A percentile compares a stretch with the other conserved stretches of the same genome.
These are phyloP conservation scores for Scaptomyza hsui DNA, from an alignment of 1,140 invertebrate species.

Conservation along the genomic window DNA sequence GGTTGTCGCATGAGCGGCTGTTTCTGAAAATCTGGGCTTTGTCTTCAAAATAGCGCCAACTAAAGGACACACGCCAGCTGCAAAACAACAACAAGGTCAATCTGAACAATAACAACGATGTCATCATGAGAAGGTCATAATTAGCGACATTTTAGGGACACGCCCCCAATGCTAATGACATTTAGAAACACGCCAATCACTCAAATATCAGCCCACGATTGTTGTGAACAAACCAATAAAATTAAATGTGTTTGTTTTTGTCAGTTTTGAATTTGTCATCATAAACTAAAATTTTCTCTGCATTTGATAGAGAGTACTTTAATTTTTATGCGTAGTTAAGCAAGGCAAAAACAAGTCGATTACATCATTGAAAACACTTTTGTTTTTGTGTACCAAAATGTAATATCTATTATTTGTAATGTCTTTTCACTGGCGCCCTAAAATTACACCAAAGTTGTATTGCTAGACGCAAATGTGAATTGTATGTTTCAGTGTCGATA, in stretches of 20 bases:
- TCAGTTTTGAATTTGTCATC: too few relatives aligned
- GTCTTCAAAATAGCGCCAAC: slow-evolving; percentile 65
- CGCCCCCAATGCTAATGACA: slow-evolving; percentile 12
- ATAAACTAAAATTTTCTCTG: too few relatives aligned
- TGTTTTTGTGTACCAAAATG: neutral
- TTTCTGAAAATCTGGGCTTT: slow-evolving; percentile 66
- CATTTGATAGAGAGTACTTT: neutral
- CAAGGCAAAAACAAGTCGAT: neutral
- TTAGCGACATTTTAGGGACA: slow-evolving; percentile 19
- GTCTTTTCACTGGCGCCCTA: neutral
- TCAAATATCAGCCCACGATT: neutral
- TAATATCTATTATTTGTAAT: neutral
- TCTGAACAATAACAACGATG: slow-evolving; percentile 20
- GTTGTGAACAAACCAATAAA: neutral
- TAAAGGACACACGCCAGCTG: slow-evolving; percentile 61
- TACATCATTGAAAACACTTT: neutral
- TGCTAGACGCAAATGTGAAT: slow-evolving; percentile 29
- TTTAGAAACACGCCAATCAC: slow-evolving; percentile 4
- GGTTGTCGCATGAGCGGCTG: slow-evolving; percentile 60
- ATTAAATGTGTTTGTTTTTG: neutral
- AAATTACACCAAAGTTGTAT: slow-evolving; percentile 15
- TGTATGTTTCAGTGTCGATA: slow-evolving; percentile 16
- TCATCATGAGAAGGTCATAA: slow-evolving; percentile 29
- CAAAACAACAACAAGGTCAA: slow-evolving; percentile 31
- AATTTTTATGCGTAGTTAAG: neutral